Conservation (phyloP, 1,140 invertebrate genomes). For the Macrobrachium rosenbergii region DNA sequence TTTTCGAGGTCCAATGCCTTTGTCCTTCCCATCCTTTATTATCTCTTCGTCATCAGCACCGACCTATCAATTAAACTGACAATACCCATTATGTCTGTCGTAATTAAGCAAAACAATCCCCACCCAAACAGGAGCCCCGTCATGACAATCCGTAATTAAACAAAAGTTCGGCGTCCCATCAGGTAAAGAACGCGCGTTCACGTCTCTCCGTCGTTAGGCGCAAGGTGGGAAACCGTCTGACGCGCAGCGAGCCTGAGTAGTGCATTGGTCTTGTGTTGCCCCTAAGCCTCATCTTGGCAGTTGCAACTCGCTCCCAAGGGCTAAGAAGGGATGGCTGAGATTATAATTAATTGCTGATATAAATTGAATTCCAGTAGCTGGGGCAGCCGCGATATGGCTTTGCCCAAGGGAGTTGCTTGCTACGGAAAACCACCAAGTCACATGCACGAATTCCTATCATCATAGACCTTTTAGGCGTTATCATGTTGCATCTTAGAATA, state of each 20-base stretch:
- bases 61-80: slow-evolving; percentile 59
- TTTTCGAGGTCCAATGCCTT: background rate
- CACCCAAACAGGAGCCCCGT: slow-evolving; percentile 53
- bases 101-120: slow-evolving; percentile 61
- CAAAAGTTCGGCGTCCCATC: slow-evolving; percentile 32
- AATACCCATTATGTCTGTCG: slow-evolving; percentile 58
- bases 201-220: background rate
- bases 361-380: slow-evolving; percentile 65
- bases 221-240: slow-evolving; percentile 13
- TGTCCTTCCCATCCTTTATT: slow-evolving; percentile 4
- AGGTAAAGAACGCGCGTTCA: background rate
- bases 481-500: too few species aligned
- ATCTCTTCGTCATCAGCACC: slow-evolving; percentile 4
- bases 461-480: too few species aligned
- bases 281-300: slow-evolving; percentile 26
- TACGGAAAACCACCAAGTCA: slow-evolving; percentile 9
- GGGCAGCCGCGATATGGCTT: slow-evolving; percentile 42
- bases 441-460: background rate
- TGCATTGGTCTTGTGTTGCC: slow-evolving; percentile 49
- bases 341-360: slow-evolving; percentile 64
- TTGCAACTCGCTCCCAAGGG: slow-evolving; percentile 56
- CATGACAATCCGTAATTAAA: slow-evolving; percentile 60
- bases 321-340: slow-evolving; percentile 58
- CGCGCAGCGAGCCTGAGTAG: slow-evolving; percentile 32
- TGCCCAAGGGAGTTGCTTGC: background rate